Evolutionary conservation across 1,140 invertebrate species (phyloP), one percentile per base, ranked within the genome.

Genomic region (Eurytemora carolleeae): DNA sequence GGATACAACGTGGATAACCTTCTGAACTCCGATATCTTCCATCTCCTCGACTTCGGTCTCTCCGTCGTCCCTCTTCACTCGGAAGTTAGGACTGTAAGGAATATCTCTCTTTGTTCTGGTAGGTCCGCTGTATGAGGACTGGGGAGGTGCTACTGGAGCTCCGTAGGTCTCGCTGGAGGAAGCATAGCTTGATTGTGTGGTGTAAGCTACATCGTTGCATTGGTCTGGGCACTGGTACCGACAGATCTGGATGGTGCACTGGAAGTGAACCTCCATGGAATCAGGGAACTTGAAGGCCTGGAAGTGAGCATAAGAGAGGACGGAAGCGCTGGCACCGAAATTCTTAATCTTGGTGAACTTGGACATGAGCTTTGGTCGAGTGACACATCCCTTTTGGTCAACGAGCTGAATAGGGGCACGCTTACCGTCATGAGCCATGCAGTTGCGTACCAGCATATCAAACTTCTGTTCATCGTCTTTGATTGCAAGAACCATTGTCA

Each of bases 401-500:
- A 94, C 89, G 65, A 94, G 71, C 73, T 93, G 87, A 68, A 94
- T 93, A n/a, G 89, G 88, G 0, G 88, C 87, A 54, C 88, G 79
- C 72, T 92, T 90, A 59, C 89, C 89, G 68, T 94, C 89, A 70
- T 93, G 88, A 16, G 89, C 90, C 72, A 93, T 86, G 69, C 90
- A 94, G 68, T 94, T 92, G 25, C 89, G 76, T 1, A 94, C 88
- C 52, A 93, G 73, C 89, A 94, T 94, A 72, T 94, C 90, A 70
- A 94, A 94, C 70, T 94, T 94, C 54, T 87, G 85, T 66, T 94
- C 89, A 66, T 93, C 88, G 65, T 94, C 90, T 72, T 95, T 93
- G 65, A 95, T 94, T 7, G 89, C 89, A 23, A 93, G 72, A 1
- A 94, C 90, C 89, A 94, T 93, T 2, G 90, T 95, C 89, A 95